phyloP scores from a whole-genome alignment of 2,113 vertebrate species.

The Machaerirhynchus nigripectus region DNA sequence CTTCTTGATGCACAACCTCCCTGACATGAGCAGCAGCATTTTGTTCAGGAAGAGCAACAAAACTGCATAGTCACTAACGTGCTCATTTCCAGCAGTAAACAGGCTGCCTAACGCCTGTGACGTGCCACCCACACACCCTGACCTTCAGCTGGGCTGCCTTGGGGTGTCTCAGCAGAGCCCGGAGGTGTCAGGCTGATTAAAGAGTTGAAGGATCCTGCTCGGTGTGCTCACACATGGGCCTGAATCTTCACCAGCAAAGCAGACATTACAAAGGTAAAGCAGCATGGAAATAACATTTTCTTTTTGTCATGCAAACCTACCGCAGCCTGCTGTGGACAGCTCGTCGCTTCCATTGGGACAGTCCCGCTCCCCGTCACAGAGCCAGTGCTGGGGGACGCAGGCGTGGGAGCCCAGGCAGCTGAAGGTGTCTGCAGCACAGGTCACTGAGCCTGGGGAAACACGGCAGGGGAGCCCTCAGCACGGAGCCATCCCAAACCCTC shows the following conservation, averaged over 20 bases:
- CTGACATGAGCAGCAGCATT: background rate
- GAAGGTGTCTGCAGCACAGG: conserved; percentile 90
- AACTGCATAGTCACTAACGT: background rate
- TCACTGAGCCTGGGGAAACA: conserved; percentile 80
- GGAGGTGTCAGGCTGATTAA: background rate
- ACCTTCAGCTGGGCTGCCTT: background rate
- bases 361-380: conserved; percentile 95
- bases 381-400: conserved; percentile 93
- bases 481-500: fast-evolving
- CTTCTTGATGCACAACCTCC: background rate
- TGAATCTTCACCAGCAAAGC: background rate
- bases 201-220: background rate
- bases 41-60: background rate
- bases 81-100: background rate
- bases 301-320: conserved; percentile 61
- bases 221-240: fast-evolving
- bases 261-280: background rate
- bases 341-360: conserved; percentile 95
- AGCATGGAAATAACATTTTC: fast-evolving
- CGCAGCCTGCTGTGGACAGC: conserved; percentile 91
- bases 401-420: conserved; percentile 90
- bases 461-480: fast-evolving
- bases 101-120: background rate
- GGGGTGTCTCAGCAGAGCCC: background rate
- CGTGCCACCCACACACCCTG: background rate